phyloP scores from a whole-genome alignment of 2,113 vertebrate species.

The Actinemys pallida region DNA sequence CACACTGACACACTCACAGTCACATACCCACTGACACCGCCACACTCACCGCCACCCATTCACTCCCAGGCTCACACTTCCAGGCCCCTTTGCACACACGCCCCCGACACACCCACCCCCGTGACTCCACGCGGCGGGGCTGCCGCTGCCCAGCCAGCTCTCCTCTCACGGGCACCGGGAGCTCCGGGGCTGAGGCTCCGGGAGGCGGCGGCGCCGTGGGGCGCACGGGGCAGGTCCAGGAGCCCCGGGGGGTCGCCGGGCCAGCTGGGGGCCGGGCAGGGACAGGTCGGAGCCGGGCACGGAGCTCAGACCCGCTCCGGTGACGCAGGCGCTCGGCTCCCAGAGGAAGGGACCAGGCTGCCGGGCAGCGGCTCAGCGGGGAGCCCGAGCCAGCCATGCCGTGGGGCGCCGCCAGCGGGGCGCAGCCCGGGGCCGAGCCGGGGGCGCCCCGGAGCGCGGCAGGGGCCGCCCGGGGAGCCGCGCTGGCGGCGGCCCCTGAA shows the following conservation, averaged over 20 bases:
- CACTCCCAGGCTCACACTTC: neutral
- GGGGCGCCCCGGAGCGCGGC: neutral
- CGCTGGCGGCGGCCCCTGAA: too few species aligned
- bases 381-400: neutral
- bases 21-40: neutral
- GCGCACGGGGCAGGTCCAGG: neutral
- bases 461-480: neutral
- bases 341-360: neutral
- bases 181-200: too few species aligned
- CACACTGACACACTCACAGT: neutral
- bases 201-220: too few species aligned
- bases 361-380: neutral
- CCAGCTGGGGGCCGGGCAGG: too few species aligned
- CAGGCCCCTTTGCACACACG: constrained; percentile 12
- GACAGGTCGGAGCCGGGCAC: neutral
- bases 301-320: neutral
- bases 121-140: neutral
- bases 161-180: too few species aligned
- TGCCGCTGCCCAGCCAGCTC: too few species aligned
- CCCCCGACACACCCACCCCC: neutral
- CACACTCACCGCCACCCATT: neutral
- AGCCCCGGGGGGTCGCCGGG: neutral
- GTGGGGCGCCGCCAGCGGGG: neutral
- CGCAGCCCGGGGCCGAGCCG: neutral
- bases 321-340: neutral